Percentiles rank a stretch among this genome's conserved stretches.
phyloP scores from a whole-genome alignment of 2,113 vertebrate genomes.

The Paratilapia polleni region DNA sequence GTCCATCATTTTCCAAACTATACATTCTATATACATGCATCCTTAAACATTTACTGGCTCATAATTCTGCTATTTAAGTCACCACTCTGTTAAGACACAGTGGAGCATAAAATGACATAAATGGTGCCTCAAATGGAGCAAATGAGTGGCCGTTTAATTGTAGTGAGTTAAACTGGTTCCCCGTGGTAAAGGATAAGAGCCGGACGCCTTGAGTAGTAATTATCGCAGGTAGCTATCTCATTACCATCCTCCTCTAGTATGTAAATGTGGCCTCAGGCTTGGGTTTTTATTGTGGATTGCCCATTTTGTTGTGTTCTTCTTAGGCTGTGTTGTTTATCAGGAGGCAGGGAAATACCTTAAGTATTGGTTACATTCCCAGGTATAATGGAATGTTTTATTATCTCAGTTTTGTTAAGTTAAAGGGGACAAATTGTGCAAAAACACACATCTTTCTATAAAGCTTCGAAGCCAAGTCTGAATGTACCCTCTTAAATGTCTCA shows the following conservation, averaged over 20 bases:
- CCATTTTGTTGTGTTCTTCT: constrained; percentile 35
- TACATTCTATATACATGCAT: background rate
- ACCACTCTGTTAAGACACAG: constrained; percentile 33
- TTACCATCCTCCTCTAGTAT: constrained; percentile 60
- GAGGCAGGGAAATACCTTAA: constrained; percentile 28
- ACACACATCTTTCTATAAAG: background rate
- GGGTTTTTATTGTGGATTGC: constrained; percentile 16
- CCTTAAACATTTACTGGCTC: background rate
- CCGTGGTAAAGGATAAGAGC: constrained; percentile 61
- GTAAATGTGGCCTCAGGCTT: constrained; percentile 54
- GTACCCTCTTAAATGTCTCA: background rate
- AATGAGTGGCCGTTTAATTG: constrained; percentile 71
- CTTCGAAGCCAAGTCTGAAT: background rate
- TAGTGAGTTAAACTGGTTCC: constrained; percentile 66
- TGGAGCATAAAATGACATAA: constrained; percentile 55
- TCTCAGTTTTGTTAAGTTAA: constrained; percentile 13
- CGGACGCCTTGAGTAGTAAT: constrained; percentile 70
- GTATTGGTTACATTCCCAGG: background rate
- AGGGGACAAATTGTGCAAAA: background rate
- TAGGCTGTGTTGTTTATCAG: constrained; percentile 36
- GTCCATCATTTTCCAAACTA: background rate
- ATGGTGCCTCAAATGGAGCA: constrained; percentile 58
- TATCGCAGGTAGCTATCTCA: constrained; percentile 79
- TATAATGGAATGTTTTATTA: constrained; percentile 14
- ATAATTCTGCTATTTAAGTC: background rate